Base-by-base conservation (phyloP, 2,113 vertebrate genomes). In the Caranx ignobilis region DNA sequence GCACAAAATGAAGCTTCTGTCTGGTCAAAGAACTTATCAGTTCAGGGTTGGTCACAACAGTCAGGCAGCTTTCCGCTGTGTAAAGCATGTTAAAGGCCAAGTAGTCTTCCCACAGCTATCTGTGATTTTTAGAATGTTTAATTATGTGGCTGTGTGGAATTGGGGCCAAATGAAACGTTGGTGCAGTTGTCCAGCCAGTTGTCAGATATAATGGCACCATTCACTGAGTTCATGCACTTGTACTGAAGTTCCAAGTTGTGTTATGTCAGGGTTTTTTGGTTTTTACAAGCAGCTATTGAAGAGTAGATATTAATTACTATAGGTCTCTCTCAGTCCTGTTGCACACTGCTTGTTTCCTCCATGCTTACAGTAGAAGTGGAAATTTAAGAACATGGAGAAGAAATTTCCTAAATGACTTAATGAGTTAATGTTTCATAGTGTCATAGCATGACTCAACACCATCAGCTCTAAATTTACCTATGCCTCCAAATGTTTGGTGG, bases 401-500 rank as follows among this genome's bases (percentile, higher is more conserved):
- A 26, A 75, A 45, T 65, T 75, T 11, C 39, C 26, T 75, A 35
- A 37, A 71, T 35, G 18, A 34, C 10, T 56, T 43, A 11, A 52
- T 21, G n/a, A 47, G 4, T 66, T 21, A 67, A 21, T 55, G 52
- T 26, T 70, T 67, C 50, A 52, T 52, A 52, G 63, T 74, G 59
- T 80, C 54, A 59, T 34, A 75, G 68, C 52, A 74, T 85, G 82
- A 87, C 65, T 83, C 82, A 83, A 68, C 73, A 39, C 70, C 71
- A 71, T 82, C 70, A 39, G 71, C 64, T 84, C 71, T 78, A 68
- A 82, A 81, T 77, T 66, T 69, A 62, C 52, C 26, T 2, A 74
- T 66, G 60, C 69, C 79, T 87, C 64, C 75, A 73, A 87, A 77
- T 85, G 79, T 89, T 85, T 77, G 12, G 65, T 77, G 75, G 76